Evolutionary conservation across 2,888 invertebrate genomes (phyloP), one percentile per base, ranked within the genome.

Genomic region (Schrankia costaestrigalis): DNA sequence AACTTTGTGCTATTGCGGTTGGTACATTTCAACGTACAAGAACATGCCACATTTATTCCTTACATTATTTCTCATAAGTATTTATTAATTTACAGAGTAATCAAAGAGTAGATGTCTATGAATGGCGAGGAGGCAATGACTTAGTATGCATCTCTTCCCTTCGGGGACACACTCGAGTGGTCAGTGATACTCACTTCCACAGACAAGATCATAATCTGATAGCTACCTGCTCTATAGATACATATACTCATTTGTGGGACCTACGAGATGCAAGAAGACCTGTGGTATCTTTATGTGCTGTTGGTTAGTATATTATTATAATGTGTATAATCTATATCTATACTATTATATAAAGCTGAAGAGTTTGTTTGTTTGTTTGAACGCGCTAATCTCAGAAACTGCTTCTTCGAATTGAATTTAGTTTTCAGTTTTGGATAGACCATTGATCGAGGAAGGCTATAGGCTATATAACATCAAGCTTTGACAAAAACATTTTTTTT

Each of bases 191-290:
- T 33, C 96, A 97, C 78, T 98, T 98, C 94, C 97, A 97, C 65
- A 71, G 88, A 50, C 88, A 89, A 53, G 89, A 89, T 44, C 86
- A 89, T 41, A 89, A 89, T 37, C 61, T 89, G 7, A 83, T 89
- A 49, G 88, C 97, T 5, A 96, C 97, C 25, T 97, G 97, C 67
- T 97, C 97, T 3, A 95, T 96, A 32, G 98, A 98, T 71, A 96
- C 97, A 22, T 97, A 94, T 64, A 96, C 97, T 19, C 94, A 97
- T 71, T 90, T 98, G 35, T 98, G 98, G 98, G 98, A 98, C 71
- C 89, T 96, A 30, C 84, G 97, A 57, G 97, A 97, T 79, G 90
- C 94, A 5, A 90, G 95, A 42, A 93, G 94, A 72, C 97, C 97
- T 10, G 90, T 92, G 8, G 78, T 94, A 26, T 96, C 97, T 3